These are phyloP conservation scores for Tetragnatha montana DNA, from an alignment of 2,888 invertebrate species.

Conservation along the genomic window DNA sequence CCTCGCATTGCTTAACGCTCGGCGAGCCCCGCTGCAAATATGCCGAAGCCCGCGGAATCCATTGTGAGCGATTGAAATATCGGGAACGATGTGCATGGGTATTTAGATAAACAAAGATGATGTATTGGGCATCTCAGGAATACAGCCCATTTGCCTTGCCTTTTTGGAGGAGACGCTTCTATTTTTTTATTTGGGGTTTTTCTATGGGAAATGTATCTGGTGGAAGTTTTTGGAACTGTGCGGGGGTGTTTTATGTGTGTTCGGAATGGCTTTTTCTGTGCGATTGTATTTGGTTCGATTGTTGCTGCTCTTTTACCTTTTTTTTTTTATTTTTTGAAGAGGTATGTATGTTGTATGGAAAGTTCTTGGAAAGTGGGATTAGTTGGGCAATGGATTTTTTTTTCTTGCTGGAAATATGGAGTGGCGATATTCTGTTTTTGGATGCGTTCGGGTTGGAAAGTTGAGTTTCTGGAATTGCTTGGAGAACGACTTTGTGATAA, in stretches of 20 bases:
- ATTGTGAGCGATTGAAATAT: conserved; percentile 55
- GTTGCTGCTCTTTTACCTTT: background rate
- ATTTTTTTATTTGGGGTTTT: background rate
- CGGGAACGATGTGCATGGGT: conserved; percentile 24
- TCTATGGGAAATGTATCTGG: background rate
- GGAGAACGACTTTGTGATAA: too few species aligned
- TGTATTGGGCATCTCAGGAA: background rate
- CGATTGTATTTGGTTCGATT: background rate
- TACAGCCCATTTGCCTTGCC: background rate
- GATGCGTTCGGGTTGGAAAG: background rate
- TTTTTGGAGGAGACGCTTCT: background rate
- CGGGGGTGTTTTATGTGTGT: background rate
- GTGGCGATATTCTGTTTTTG: background rate
- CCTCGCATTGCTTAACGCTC: conserved; percentile 60
- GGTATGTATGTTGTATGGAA: background rate
- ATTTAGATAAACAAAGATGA: conserved; percentile 46
- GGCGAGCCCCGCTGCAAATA: conserved; percentile 54
- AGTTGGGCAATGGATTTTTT: background rate
- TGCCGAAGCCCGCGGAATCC: conserved; percentile 35
- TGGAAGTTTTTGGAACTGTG: background rate
- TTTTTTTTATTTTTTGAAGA: background rate
- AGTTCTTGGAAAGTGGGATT: background rate
- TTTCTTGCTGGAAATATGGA: too few species aligned
- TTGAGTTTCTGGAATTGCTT: too few species aligned
- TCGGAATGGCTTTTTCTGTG: background rate